Percentiles rank a stretch among this genome's conserved stretches.
Conservation (phyloP, 2,888 invertebrate genomes). For the Plagodis pulveraria region DNA sequence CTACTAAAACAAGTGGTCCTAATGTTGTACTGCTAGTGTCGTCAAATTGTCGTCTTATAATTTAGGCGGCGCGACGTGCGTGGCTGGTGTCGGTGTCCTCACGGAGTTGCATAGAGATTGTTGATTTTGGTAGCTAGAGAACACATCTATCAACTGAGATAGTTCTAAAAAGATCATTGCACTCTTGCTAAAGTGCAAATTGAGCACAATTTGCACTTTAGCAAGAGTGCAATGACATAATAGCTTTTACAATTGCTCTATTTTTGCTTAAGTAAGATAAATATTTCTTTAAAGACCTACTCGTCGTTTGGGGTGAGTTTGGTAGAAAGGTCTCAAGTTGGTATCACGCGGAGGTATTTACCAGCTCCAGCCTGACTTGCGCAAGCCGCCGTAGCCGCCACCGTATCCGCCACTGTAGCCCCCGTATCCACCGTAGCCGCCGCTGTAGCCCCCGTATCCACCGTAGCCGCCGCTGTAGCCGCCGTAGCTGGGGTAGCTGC, state of each 20-base stretch:
- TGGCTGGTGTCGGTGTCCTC: not conserved
- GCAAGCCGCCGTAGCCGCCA: conserved; percentile 14
- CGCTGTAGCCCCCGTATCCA: conserved; percentile 18
- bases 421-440: conserved; percentile 28
- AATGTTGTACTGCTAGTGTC: too few relatives aligned
- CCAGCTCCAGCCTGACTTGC: conserved; percentile 5
- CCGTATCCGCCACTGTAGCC: conserved; percentile 22
- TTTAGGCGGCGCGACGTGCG: conserved; percentile 5
- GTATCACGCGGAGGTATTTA: not conserved
- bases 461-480: conserved; percentile 21
- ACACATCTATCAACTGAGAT: conserved; percentile 7
- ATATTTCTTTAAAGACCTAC: not conserved
- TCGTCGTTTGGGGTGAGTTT: not conserved
- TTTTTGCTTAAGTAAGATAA: too few relatives aligned
- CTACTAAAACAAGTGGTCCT: conserved; percentile 4
- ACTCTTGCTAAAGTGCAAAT: too few relatives aligned
- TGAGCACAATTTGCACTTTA: conserved; percentile 1
- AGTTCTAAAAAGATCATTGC: conserved; percentile 2
- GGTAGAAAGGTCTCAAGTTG: not conserved
- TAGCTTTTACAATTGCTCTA: not conserved
- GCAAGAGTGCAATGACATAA: not conserved
- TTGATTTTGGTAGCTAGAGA: too few relatives aligned
- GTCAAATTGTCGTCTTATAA: conserved; percentile 15
- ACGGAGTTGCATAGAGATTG: too few relatives aligned
- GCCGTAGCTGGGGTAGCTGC: conserved; percentile 2